Percentiles rank a stretch among this genome's conserved stretches.
phyloP scores from a whole-genome alignment of 2,888 invertebrate species.

The Hecatera dysodea region DNA sequence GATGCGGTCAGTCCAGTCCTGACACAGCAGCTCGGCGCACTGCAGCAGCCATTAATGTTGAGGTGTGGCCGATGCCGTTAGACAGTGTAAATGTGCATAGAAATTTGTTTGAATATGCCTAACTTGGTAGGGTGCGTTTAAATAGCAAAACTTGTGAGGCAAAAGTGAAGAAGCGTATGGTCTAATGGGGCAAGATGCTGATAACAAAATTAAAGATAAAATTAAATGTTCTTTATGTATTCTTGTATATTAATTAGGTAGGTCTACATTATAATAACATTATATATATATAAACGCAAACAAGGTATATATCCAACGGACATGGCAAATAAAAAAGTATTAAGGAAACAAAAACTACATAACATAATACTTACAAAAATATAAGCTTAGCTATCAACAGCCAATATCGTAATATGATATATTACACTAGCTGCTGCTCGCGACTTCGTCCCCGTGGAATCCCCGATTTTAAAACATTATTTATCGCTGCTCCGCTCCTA shows the following conservation, averaged over 20 bases:
- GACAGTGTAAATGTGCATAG: not conserved
- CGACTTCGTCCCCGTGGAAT: too few species aligned
- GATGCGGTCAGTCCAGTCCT: slow-evolving; percentile 21
- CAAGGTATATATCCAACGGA: too few species aligned
- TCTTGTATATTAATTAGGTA: too few species aligned
- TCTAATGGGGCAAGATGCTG: not conserved
- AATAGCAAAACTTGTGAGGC: not conserved
- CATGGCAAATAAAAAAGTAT: too few species aligned
- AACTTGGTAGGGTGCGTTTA: not conserved
- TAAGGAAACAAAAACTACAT: too few species aligned
- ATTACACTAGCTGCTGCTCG: too few species aligned
- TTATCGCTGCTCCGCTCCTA: too few species aligned
- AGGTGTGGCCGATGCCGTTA: slow-evolving; percentile 36
- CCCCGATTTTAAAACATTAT: too few species aligned
- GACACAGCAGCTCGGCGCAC: slow-evolving; percentile 35
- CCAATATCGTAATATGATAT: not conserved
- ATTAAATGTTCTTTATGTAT: too few species aligned
- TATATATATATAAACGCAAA: too few species aligned
- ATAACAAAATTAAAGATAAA: not conserved
- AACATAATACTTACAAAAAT: too few species aligned
- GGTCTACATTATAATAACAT: too few species aligned
- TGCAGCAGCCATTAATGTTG: slow-evolving; percentile 35
- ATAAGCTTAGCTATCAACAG: not conserved
- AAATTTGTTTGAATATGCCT: not conserved
- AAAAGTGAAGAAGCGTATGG: not conserved